Base-by-base conservation (phyloP, 2,797 vertebrate genomes). In the Aeoliscus strigatus region DNA sequence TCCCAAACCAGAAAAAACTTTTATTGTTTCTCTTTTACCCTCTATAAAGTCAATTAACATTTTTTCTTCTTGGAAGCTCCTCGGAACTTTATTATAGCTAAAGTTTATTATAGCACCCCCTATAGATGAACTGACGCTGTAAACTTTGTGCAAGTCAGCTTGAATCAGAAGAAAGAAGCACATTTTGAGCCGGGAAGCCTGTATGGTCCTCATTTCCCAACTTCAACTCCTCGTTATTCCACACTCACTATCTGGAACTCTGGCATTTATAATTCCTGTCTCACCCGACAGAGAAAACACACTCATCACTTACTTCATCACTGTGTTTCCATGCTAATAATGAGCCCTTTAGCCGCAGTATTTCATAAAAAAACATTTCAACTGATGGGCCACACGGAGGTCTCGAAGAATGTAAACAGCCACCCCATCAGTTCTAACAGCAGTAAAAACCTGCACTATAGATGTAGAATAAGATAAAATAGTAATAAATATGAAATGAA, bases 181-280 rank as follows among this genome's bases (percentile, higher is more conserved):
- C 8, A 23, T 24, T 7, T 2, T n/a, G n/a, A n/a, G n/a, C n/a
- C n/a, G n/a, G n/a, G n/a, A 16, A 12, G 24, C 30, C 43, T 43
- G 53, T 24, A 61, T 66, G 66, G 61, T 56, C 52, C 54, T 54
- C 33, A 75, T 78, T 75, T 80, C 60, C 73, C 42, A 56, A 50
- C 44, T 63, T 60, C 42, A 66, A 52, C 37, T 64, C 34, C 54
- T 67, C 65, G 69, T 73, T 75, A 71, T 54, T 61, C 17, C 30
- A 9, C 21, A 25, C 39, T 62, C 59, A 15, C 14, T 41, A 46
- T 53, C 49, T 41, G 36, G 46, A 53, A 43, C 25, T 16, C 8
- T 8, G 38, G 57, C 34, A 33, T 71, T 63, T 60, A n/a, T 62
- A 23, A 66, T 46, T 48, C 35, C 38, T 56, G 45, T 49, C 37